phyloP scores from a whole-genome alignment of 2,888 invertebrate genomes.

The Bedellia somnulentella region DNA sequence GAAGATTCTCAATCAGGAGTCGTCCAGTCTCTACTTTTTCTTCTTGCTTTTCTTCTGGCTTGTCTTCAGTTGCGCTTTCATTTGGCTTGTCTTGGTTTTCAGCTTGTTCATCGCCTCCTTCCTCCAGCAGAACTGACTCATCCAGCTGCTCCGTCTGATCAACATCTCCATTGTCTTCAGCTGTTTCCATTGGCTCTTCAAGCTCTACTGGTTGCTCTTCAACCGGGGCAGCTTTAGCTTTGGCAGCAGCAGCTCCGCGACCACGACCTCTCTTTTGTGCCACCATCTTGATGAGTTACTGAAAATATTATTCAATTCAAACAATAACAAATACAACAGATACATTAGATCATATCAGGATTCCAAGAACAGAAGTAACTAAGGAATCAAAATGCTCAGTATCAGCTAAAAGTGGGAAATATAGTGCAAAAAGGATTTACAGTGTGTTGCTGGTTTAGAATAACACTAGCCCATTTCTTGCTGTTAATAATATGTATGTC shows the following conservation, averaged over 20 bases:
- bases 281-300: too few relatives aligned
- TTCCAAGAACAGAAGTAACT: too few relatives aligned
- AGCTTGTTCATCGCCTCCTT: slow-evolving; percentile 15
- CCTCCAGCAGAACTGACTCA: slow-evolving; percentile 14
- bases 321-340: too few relatives aligned
- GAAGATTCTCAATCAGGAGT: slow-evolving; percentile 50
- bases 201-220: slow-evolving; percentile 1
- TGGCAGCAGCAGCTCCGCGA: slow-evolving; percentile 30
- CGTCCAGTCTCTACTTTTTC: slow-evolving; percentile 49
- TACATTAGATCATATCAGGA: too few relatives aligned
- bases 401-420: too few relatives aligned
- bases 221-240: slow-evolving; percentile 13
- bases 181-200: slow-evolving; percentile 8
- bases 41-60: slow-evolving; percentile 32
- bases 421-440: too few relatives aligned
- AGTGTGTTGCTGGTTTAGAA: too few relatives aligned
- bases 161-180: slow-evolving; percentile 36
- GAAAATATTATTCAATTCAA: too few relatives aligned
- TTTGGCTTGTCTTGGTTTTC: slow-evolving; percentile 17
- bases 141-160: slow-evolving; percentile 22
- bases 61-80: slow-evolving; percentile 21
- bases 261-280: slow-evolving; percentile 51
- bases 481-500: too few relatives aligned
- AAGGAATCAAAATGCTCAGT: too few relatives aligned
- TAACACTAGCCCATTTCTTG: too few relatives aligned